phyloP scores from a whole-genome alignment of 2,113 vertebrate genomes.

The Malurus elegans region DNA sequence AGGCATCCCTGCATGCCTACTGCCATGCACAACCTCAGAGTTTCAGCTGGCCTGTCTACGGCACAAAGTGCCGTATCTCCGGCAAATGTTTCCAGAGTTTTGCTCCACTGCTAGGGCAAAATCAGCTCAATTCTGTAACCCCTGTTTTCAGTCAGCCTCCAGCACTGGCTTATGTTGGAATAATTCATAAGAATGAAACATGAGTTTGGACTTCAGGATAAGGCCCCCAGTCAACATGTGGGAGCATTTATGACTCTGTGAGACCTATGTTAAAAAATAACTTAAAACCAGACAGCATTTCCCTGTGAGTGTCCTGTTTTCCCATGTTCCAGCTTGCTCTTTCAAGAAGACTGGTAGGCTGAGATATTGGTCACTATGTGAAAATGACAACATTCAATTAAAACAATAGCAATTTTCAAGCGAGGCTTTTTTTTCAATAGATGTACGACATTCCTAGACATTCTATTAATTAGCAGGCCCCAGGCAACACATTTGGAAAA shows the following conservation, averaged over 20 bases:
- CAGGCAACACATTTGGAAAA: slow-evolving; percentile 61
- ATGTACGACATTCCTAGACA: slow-evolving; percentile 65
- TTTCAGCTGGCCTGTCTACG: not conserved
- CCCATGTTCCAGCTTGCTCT: slow-evolving; percentile 41
- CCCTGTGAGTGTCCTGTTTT: slow-evolving; percentile 10
- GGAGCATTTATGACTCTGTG: slow-evolving; percentile 46
- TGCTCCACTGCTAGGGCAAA: slow-evolving; percentile 31
- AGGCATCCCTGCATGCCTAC: slow-evolving; percentile 22
- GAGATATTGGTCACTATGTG: slow-evolving; percentile 49
- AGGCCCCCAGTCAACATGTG: slow-evolving; percentile 58
- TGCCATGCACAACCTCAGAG: not conserved
- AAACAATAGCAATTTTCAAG: slow-evolving; percentile 66
- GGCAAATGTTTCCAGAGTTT: slow-evolving; percentile 6
- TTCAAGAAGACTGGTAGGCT: slow-evolving; percentile 22
- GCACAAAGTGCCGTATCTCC: not conserved
- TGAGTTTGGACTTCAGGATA: slow-evolving; percentile 32
- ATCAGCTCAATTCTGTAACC: slow-evolving; percentile 16
- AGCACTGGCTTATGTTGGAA: slow-evolving; percentile 23
- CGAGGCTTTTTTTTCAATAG: slow-evolving; percentile 33
- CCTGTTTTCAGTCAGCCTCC: not conserved
- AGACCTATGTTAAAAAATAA: slow-evolving; percentile 36
- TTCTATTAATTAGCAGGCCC: slow-evolving; percentile 58
- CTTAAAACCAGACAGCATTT: slow-evolving; percentile 20
- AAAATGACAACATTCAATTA: slow-evolving; percentile 58
- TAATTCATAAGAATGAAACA: slow-evolving; percentile 41